phyloP scores from a whole-genome alignment of 2,888 invertebrate genomes.

The Lamellibrachia columna region DNA sequence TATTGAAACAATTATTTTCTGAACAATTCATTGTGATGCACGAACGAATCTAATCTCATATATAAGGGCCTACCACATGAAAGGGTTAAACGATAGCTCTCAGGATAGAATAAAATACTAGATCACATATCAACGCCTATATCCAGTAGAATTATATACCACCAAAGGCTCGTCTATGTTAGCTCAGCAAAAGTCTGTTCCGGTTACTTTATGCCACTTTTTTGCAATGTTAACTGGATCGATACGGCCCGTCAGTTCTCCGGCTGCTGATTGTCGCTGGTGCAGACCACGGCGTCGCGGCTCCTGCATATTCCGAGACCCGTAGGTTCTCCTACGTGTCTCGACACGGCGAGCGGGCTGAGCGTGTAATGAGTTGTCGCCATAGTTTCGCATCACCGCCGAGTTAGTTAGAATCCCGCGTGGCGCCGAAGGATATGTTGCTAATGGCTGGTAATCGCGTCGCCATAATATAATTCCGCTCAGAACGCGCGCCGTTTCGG shows the following conservation, averaged over 20 bases:
- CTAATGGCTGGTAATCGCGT: constrained; percentile 16
- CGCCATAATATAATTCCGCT: constrained; percentile 3
- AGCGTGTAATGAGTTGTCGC: constrained; percentile 2
- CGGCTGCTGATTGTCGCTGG: background rate
- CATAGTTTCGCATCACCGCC: background rate
- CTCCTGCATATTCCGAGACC: constrained; percentile 6
- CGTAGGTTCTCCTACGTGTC: background rate
- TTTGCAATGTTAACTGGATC: background rate
- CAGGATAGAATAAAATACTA: background rate
- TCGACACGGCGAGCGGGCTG: background rate
- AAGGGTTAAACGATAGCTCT: background rate
- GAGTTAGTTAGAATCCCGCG: constrained; percentile 3
- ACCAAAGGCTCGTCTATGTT: background rate
- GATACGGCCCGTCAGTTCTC: background rate
- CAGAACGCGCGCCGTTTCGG: background rate
- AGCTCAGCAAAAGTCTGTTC: background rate
- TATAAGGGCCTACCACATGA: background rate
- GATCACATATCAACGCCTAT: background rate
- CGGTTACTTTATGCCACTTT: background rate
- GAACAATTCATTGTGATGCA: background rate
- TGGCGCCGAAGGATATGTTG: background rate
- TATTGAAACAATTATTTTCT: background rate
- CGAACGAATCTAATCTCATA: background rate
- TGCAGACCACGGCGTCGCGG: background rate
- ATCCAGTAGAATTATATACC: background rate